Evolutionary conservation across 2,113 vertebrate genomes (phyloP), one percentile per base, ranked within the genome.

Genomic region (Malurus cyaneus): DNA sequence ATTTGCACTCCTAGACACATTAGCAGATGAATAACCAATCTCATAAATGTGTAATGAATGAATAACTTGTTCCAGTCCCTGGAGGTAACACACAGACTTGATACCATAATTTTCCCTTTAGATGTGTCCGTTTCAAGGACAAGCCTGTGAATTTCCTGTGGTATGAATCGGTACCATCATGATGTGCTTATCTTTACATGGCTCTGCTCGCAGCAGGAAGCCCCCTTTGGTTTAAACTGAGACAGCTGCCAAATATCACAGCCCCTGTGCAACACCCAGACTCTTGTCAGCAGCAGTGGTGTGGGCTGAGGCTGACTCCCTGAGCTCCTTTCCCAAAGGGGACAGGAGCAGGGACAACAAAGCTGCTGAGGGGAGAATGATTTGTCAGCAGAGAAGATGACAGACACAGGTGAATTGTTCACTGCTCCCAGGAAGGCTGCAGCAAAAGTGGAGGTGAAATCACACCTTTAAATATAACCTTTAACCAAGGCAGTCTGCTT

Each of bases 11-110:
- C 61, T 65, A 61, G 80, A 79, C 8, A 41, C 20, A 82, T 81
- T 80, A 94, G 66, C 31, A 93, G 74, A 73, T 87, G 65, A 92
- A 94, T 80, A 94, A 89, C 47, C 62, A 62, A 84, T 41, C 78
- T 92, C 36, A 94, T 94, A 82, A 94, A 94, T 69, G n/a, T 2
- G 3, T 79, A 91, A 91, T 81, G 77, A 92, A 82, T 54, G 34
- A 91, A 90, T 65, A 89, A 91, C 80, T 82, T n/a, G 6, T 92
- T 89, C 81, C 80, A 80, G 36, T 83, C 94, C 77, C 78, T 36
- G 42, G 59, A 94, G 66, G 24, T 77, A 87, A 82, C 25, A 72
- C 66, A 65, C 26, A 82, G 78, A 54, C 10, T 53, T 77, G 39
- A 85, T 34, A 81, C 9, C 10, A 44, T 39, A 41, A 52, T 82